Base-by-base conservation (phyloP, 2,113 vertebrate genomes). In the Heterotilapia buettikoferi region DNA sequence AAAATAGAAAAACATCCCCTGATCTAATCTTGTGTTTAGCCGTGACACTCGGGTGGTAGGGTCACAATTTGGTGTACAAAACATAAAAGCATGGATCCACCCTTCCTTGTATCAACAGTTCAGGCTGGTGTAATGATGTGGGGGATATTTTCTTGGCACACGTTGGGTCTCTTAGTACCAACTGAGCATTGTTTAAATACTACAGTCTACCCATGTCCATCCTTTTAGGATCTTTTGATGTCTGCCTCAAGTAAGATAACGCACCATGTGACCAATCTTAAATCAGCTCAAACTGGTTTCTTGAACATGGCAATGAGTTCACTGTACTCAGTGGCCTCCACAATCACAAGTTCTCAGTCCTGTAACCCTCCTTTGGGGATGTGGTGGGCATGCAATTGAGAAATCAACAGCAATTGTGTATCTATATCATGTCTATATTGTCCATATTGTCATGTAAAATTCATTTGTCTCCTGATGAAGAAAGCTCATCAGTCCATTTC, bases 401-500 rank as follows among this genome's bases (percentile, higher is more conserved):
- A 38, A 66, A 66, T 66, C 33, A 66, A 33, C 33, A 66, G 61
- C 33, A 66, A 3, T 66, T 66, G 61, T 66, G 33, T 38, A 38
- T 66, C 61, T 3, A 21, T 66, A 66, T 66, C 31, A 66, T 63
- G 31, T 12, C 31, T 63, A 0, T 63, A 38, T 38, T 66, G 61
- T 66, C 61, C 19, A 66, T 38, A 38, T 38, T 38, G 61, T 38
- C 61, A 38, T 66, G 33, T n/a, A 68, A 68, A 38, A 71, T 84
- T 73, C 6, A 61, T 53, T 85, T 86, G 66, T 82, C 33, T 45
- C 45, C 79, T 71, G 19, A 18, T 24, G 68, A 40, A 56, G 89
- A 78, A 26, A 94, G 92, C 43, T 97, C 96, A 79, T 92, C 91
- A 13, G 95, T 94, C 96, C 96, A 96, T 63, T 90, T 93, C 53